These are phyloP conservation scores for Cichlasoma orientale DNA, from an alignment of 2,797 vertebrate species.

Conservation along the genomic window DNA sequence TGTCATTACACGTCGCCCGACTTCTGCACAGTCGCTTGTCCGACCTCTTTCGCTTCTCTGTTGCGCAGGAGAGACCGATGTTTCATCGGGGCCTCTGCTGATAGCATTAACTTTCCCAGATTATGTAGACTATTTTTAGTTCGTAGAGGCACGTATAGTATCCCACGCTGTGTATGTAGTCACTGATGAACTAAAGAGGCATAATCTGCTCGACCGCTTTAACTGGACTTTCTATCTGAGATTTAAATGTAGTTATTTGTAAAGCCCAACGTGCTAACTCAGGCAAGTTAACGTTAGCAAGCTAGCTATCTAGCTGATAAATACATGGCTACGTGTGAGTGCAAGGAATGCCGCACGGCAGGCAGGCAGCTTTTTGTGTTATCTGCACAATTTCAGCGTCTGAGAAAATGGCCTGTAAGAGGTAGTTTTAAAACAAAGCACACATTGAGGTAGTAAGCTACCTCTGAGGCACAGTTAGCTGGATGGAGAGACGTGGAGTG, in stretches of 20 bases:
- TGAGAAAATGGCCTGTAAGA: background rate
- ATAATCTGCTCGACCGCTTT: background rate
- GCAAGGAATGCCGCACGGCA: slow-evolving; percentile 4
- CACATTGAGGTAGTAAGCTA: background rate
- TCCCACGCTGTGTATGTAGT: background rate
- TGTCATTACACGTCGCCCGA: slow-evolving; percentile 82
- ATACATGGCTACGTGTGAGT: slow-evolving; percentile 30
- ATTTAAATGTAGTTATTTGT: slow-evolving; percentile 32
- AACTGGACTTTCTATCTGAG: slow-evolving; percentile 28
- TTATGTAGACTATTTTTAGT: slow-evolving; percentile 46
- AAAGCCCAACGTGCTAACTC: slow-evolving; percentile 48
- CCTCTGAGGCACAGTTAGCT: slow-evolving; percentile 30
- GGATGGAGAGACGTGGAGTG: slow-evolving; percentile 52
- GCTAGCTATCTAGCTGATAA: slow-evolving; percentile 46
- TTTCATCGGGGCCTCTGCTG: slow-evolving; percentile 60
- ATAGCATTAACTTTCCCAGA: slow-evolving; percentile 62
- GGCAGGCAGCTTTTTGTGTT: background rate
- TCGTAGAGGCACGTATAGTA: background rate
- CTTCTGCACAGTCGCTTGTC: slow-evolving; percentile 43
- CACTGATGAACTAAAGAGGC: background rate
- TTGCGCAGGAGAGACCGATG: slow-evolving; percentile 65
- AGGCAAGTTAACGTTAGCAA: slow-evolving; percentile 56
- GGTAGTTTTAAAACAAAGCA: background rate
- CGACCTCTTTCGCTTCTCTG: slow-evolving; percentile 23
- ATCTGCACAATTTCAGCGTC: background rate